Base-by-base conservation (phyloP, 2,113 vertebrate genomes). In the Ranitomeya variabilis region DNA sequence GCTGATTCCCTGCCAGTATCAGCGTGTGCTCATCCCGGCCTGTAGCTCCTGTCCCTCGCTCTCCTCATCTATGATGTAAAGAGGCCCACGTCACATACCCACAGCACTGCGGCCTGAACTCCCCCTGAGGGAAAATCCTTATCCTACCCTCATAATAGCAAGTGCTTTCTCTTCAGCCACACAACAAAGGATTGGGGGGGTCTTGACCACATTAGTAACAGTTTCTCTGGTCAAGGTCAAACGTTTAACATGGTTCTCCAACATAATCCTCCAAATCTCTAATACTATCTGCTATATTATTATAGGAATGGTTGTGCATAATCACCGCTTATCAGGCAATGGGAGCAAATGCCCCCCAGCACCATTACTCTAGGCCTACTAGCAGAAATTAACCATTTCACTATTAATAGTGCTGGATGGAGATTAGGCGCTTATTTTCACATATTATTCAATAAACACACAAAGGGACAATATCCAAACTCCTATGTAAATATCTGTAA, bases 1-100 rank as follows among this genome's bases (percentile, higher is more conserved):
- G 73, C 87, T 85, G 81, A 89, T 59, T 89, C 87, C 74, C 74
- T 85, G 87, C 87, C 87, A 89, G 87, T 83, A 89, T 89, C 87
- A 89, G 87, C 19, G 73, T 89, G 82, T 89, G 87, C 87, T 89
- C 81, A 85, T 89, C 81, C 82, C 23, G 80, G 87, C 87, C 87
- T 85, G 73, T 83, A 89, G 87, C 45, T 60, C 82, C 87, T 78
- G 82, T 85, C 81, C 73, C 87, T 57, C 79, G 26, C 31, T 66
- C 57, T 69, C 87, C 57, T 69, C 54, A 37, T 57, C 45, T 82
- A 76, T 85, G 82, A 89, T 89, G 87, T 89, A 85, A 89, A 89
- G 45, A 85, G 62, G 62, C 60, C 73, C 87, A 89, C 87, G 87
- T 89, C 87, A 89, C 81, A 84, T 57, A 85, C 67, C 85, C 82